These are phyloP conservation scores for Ambastaia sidthimunki DNA, from an alignment of 2,797 vertebrate species.

Conservation along the genomic window DNA sequence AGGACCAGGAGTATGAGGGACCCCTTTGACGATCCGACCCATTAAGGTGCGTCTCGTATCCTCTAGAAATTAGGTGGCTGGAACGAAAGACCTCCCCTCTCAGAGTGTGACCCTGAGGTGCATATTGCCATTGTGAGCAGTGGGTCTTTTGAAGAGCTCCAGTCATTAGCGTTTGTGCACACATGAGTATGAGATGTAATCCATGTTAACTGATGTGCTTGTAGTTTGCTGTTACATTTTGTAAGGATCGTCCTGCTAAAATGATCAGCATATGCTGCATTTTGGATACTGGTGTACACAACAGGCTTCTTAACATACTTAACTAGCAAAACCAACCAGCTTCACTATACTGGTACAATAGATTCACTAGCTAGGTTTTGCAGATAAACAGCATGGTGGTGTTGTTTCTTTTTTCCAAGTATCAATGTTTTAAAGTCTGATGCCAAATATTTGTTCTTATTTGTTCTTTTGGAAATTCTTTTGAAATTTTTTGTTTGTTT, in stretches of 20 bases:
- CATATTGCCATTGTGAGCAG: not conserved
- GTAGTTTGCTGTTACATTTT: too few relatives aligned
- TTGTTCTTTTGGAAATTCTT: too few relatives aligned
- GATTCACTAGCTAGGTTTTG: too few relatives aligned
- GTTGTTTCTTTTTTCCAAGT: too few relatives aligned
- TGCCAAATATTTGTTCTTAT: too few relatives aligned
- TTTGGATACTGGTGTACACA: not conserved
- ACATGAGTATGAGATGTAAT: not conserved
- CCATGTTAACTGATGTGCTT: too few relatives aligned
- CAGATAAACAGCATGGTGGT: too few relatives aligned
- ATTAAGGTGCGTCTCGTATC: slow-evolving; percentile 33
- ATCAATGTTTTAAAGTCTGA: too few relatives aligned
- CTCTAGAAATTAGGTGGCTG: slow-evolving; percentile 6
- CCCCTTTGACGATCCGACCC: not conserved
- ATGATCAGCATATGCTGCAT: not conserved
- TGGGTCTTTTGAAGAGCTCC: too few relatives aligned
- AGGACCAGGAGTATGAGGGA: not conserved
- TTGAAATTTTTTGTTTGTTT: too few relatives aligned
- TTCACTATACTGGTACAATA: too few relatives aligned
- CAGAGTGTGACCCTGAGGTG: slow-evolving; percentile 6
- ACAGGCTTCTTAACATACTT: not conserved
- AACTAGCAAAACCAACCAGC: too few relatives aligned
- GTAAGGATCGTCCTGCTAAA: not conserved
- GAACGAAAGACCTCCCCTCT: slow-evolving; percentile 18
- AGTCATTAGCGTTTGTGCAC: slow-evolving; percentile 25